Evolutionary conservation across 2,797 vertebrate species (phyloP), one percentile per base, ranked within the genome.

Genomic region (Lycodopsis pacificus): DNA sequence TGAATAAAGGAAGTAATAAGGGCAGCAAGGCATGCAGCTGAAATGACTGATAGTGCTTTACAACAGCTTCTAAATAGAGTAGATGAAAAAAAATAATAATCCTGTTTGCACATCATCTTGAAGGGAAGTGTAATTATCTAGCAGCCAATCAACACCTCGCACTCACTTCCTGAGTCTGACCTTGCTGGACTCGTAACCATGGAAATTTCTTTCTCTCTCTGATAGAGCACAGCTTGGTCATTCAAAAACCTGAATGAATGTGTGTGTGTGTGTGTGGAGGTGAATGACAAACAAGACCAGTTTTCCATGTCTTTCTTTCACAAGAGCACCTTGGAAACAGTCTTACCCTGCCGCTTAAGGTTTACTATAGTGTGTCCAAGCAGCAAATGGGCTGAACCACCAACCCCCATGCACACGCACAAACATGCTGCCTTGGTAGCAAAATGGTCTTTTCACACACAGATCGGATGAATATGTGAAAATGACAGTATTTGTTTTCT

Each of bases 81-180:
- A 67, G 67, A 76, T 74, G 78, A 73, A 62, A 66, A 66, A 67
- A 65, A 71, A 64, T 66, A 64, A 73, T 11, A 27, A 64, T 78
- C 48, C 67, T 90, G 85, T 91, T 90, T 92, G 88, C 84, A 81
- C 85, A 80, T 91, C 80, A 71, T 86, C 87, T 92, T 92, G 82
- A 87, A 87, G 85, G 86, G 90, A 95, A 92, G 86, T 90, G 93
- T 93, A 93, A 94, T 94, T 94, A 90, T 94, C 90, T 81, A n/a
- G 46, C 81, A 89, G 87, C 92, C 91, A 95, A 94, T 94, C 92
- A 88, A 89, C 81, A 71, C 30, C 66, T 71, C 69, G 73, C 80
- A 85, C 81, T 85, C 85, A 87, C 88, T 94, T 94, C 92, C 91
- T 95, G 85, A 67, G 90, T 56, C 90, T 94, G 93, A 94, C 93